Conservation (phyloP, 2,113 vertebrate species). For the Crotalus horridus region DNA sequence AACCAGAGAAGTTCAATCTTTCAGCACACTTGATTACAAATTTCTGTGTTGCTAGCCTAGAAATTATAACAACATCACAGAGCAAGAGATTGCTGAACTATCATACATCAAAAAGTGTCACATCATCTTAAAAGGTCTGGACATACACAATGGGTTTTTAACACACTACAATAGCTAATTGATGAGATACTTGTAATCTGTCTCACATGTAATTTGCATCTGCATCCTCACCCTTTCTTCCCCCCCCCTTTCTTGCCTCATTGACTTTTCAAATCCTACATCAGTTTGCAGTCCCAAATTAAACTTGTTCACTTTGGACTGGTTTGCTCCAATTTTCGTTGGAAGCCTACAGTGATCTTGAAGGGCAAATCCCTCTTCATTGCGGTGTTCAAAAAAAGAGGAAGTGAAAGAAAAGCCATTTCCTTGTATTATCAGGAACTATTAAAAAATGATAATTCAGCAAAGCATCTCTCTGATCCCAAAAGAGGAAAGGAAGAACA, state of each 20-base stretch:
- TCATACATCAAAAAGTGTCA: not conserved
- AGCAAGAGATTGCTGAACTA: not conserved
- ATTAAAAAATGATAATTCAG: slow-evolving; percentile 8
- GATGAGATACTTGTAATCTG: not conserved
- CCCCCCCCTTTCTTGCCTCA: not conserved
- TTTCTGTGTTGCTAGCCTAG: not conserved
- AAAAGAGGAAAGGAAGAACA: no score
- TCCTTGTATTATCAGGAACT: slow-evolving; percentile 20
- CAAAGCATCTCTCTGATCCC: not conserved
- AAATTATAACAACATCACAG: not conserved
- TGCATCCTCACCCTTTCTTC: not conserved
- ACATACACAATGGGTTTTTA: not conserved
- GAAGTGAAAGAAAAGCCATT: slow-evolving; percentile 18
- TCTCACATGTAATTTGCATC: not conserved
- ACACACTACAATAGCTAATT: not conserved
- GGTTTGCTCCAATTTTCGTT: not conserved
- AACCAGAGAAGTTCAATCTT: not conserved
- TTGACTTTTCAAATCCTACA: not conserved
- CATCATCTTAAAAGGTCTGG: not conserved
- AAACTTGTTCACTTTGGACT: not conserved
- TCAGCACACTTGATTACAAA: not conserved
- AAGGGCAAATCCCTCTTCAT: not conserved
- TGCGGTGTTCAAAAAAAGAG: not conserved
- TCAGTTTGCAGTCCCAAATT: not conserved
- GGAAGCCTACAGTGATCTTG: not conserved